Conservation (phyloP, 2,113 vertebrate species). For the Anoura caudifer region DNA sequence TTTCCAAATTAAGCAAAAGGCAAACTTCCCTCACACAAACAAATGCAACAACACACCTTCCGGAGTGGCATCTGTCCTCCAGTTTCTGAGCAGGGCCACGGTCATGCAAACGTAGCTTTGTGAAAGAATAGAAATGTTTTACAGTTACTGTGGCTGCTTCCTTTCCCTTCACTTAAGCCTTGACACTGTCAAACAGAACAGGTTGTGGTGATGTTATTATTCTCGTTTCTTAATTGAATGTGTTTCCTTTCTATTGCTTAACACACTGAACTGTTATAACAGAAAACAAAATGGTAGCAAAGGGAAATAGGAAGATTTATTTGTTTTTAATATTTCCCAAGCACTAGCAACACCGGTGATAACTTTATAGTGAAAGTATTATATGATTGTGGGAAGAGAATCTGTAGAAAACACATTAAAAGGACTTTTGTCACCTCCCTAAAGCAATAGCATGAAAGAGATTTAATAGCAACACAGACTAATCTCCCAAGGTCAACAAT, state of each 20-base stretch:
- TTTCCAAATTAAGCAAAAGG: background rate
- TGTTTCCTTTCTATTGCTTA: background rate
- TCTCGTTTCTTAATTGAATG: background rate
- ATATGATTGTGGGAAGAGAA: background rate
- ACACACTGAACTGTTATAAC: background rate
- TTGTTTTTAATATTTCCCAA: background rate
- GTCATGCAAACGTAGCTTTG: background rate
- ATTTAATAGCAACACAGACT: background rate
- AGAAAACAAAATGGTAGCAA: background rate
- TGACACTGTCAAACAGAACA: background rate
- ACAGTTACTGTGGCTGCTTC: accelerated
- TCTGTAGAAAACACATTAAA: background rate
- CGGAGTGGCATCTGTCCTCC: background rate
- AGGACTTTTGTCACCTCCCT: background rate
- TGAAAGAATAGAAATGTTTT: background rate
- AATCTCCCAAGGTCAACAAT: background rate
- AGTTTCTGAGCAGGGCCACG: background rate
- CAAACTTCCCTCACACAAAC: background rate
- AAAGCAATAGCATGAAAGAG: background rate
- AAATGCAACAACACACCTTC: background rate
- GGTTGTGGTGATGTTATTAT: background rate
- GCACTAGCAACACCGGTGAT: background rate
- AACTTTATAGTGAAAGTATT: background rate
- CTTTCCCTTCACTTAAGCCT: too few species aligned
- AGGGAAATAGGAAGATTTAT: background rate